Evolutionary conservation across 2,888 invertebrate genomes (phyloP).

Genomic region (Troilus luridus): DNA sequence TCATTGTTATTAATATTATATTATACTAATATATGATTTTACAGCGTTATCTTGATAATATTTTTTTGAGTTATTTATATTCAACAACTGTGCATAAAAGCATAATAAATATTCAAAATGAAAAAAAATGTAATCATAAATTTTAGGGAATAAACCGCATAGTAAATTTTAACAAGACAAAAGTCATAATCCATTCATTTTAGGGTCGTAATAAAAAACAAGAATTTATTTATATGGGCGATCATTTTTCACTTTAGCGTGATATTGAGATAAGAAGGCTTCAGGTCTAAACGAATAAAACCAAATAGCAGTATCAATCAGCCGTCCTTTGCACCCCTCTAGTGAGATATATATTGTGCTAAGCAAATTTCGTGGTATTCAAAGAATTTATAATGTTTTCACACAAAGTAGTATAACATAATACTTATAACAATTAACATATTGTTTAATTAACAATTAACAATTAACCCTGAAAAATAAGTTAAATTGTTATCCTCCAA

Average conservation of each 20-base stretch:
- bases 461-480: too few relatives aligned
- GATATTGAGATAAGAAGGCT: neutral
- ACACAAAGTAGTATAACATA: too few relatives aligned
- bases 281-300: neutral
- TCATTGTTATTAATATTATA: too few relatives aligned
- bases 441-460: too few relatives aligned
- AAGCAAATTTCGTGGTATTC: neutral
- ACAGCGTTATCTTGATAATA: too few relatives aligned
- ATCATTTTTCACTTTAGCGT: neutral
- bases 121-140: neutral
- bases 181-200: neutral
- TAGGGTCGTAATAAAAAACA: neutral
- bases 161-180: neutral
- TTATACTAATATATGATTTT: too few relatives aligned
- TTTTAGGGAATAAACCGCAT: neutral
- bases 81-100: too few relatives aligned
- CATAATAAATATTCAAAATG: neutral
- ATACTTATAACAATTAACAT: too few relatives aligned
- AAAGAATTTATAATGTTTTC: neutral
- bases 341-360: neutral
- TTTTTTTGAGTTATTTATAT: too few relatives aligned
- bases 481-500: too few relatives aligned
- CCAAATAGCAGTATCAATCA: neutral
- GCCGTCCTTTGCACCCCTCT: neutral
- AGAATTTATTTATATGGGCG: neutral